These are phyloP conservation scores for Epinephelus cyanopodus DNA, from an alignment of 2,113 vertebrate species.

Conservation along the genomic window DNA sequence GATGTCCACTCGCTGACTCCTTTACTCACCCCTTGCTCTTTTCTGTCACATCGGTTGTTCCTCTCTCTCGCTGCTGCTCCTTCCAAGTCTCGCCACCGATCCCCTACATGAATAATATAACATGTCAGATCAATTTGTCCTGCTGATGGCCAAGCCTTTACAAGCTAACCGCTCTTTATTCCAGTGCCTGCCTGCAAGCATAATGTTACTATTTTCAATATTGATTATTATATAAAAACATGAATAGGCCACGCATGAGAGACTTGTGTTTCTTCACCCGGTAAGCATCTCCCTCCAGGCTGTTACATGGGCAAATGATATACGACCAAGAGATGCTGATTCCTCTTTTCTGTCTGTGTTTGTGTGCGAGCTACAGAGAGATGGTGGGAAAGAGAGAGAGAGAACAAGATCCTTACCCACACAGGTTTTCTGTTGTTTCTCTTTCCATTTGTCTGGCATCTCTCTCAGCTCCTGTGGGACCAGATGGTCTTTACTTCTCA, in stretches of 20 bases:
- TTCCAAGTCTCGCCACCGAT: conserved; percentile 44
- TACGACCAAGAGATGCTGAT: conserved; percentile 56
- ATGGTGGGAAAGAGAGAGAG: conserved; percentile 5
- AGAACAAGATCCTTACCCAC: conserved; percentile 43
- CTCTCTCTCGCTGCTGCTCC: conserved; percentile 30
- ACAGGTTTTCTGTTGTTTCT: conserved; percentile 76
- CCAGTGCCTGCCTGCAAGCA: conserved; percentile 57
- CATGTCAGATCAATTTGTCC: conserved; percentile 74
- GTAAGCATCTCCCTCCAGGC: conserved; percentile 52
- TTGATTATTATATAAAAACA: conserved; percentile 74
- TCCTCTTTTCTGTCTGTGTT: conserved; percentile 38
- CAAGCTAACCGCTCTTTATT: conserved; percentile 59
- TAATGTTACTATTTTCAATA: conserved; percentile 68
- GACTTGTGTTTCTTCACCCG: conserved; percentile 47
- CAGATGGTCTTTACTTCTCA: conserved; percentile 82
- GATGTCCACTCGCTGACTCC: conserved; percentile 54
- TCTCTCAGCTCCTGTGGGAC: conserved; percentile 73
- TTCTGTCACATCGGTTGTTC: conserved; percentile 22
- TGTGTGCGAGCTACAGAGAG: background rate
- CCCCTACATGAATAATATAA: conserved; percentile 64
- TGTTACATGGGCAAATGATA: conserved; percentile 56
- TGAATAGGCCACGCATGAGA: conserved; percentile 60
- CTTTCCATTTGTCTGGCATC: conserved; percentile 76
- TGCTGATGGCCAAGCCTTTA: conserved; percentile 60
- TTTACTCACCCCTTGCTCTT: conserved; percentile 36